Evolutionary conservation across 2,888 invertebrate genomes (phyloP).

Genomic region (Calliopum simillimum): DNA sequence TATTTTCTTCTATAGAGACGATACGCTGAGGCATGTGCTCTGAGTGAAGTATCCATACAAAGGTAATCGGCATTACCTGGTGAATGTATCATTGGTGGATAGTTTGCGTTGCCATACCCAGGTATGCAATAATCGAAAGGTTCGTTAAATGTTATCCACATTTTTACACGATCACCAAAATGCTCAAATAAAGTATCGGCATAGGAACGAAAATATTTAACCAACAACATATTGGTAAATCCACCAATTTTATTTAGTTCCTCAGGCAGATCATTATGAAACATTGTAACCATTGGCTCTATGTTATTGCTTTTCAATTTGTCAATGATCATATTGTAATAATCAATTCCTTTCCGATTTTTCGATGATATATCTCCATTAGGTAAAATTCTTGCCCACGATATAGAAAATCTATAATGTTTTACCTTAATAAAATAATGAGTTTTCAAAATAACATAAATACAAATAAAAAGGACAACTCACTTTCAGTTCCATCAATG

Average conservation of each 20-base stretch:
- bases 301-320: slow-evolving; percentile 73
- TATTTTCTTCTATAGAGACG: slow-evolving; percentile 66
- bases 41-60: slow-evolving; percentile 69
- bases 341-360: slow-evolving; percentile 73
- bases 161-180: slow-evolving; percentile 68
- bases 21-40: slow-evolving; percentile 71
- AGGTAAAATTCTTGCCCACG: slow-evolving; percentile 76
- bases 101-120: slow-evolving; percentile 68
- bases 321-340: slow-evolving; percentile 75
- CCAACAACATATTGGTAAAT: slow-evolving; percentile 66
- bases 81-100: slow-evolving; percentile 62
- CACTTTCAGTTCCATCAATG: slow-evolving; percentile 70
- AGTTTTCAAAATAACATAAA: no score
- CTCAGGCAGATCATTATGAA: slow-evolving; percentile 71
- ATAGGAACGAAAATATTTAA: slow-evolving; percentile 70
- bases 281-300: slow-evolving; percentile 72
- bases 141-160: slow-evolving; percentile 52
- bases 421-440: slow-evolving; percentile 56
- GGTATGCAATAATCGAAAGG: slow-evolving; percentile 49
- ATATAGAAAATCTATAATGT: slow-evolving; percentile 72
- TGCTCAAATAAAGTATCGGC: slow-evolving; percentile 66
- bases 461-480: no score
- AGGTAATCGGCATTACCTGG: slow-evolving; percentile 69
- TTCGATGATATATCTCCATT: slow-evolving; percentile 70
- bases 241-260: slow-evolving; percentile 71